Percentiles rank a stretch among this genome's conserved stretches.
Conservation (phyloP, 2,113 vertebrate genomes). For the Dasypus novemcinctus region DNA sequence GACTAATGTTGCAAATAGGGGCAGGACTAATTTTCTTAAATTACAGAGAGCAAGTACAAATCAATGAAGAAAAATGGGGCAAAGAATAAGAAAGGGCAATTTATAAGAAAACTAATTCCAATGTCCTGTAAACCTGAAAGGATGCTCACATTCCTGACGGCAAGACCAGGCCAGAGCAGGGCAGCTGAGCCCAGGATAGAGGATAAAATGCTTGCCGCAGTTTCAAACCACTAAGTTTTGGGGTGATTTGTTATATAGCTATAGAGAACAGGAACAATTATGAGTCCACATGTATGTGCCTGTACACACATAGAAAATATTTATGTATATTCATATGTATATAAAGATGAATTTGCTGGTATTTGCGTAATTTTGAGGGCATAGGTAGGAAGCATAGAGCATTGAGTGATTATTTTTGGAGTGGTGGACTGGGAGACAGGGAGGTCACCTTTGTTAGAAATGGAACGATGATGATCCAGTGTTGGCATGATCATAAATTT, state of each 20-base stretch:
- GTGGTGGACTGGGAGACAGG: neutral
- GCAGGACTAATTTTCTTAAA: neutral
- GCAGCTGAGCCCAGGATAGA: too few species aligned
- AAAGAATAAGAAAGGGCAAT: neutral
- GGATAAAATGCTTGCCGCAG: neutral
- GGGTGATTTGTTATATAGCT: neutral
- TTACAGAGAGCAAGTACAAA: neutral
- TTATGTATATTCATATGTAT: neutral
- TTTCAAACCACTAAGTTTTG: neutral
- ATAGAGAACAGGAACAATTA: neutral
- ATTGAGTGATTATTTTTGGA: neutral
- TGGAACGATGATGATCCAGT: too few species aligned
- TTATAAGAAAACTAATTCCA: neutral
- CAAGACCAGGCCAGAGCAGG: too few species aligned
- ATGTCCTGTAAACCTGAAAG: neutral
- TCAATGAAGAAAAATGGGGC: neutral
- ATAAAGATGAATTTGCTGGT: neutral
- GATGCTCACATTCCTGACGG: neutral
- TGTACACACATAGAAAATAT: accelerated
- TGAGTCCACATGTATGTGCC: neutral
- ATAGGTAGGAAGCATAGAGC: neutral
- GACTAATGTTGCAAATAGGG: too few species aligned
- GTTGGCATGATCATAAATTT: neutral
- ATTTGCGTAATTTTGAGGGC: neutral
- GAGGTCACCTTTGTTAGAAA: neutral